Evolutionary conservation across 2,797 vertebrate species (phyloP).

Genomic region (Oophaga sylvatica): DNA sequence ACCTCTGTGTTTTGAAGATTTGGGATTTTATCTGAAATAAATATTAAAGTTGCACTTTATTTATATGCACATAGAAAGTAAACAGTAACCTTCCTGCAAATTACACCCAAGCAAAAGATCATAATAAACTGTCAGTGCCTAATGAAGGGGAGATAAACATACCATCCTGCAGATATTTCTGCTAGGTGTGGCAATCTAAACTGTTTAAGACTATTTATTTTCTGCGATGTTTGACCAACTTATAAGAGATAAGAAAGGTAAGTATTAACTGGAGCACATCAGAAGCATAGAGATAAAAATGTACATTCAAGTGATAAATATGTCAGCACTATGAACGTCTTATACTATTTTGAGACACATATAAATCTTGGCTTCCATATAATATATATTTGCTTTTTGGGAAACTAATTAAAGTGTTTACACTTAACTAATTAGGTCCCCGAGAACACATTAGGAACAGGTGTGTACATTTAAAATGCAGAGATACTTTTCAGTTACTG

Average conservation of each 20-base stretch:
- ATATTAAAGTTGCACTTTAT: no score
- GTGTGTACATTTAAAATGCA: no score
- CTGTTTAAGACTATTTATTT: neutral
- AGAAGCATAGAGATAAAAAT: neutral
- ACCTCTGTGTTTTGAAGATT: no score
- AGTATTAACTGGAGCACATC: neutral
- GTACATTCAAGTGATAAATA: neutral
- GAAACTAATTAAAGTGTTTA: no score
- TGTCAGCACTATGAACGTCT: neutral
- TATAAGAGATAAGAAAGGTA: conserved; percentile 5
- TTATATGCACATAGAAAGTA: no score
- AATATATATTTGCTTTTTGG: no score
- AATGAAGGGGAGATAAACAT: neutral
- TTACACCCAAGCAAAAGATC: neutral
- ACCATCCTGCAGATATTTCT: neutral
- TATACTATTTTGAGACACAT: neutral
- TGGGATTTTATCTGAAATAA: no score
- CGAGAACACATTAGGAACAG: no score
- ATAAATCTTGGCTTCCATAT: neutral
- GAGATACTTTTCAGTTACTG: no score
- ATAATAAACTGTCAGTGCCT: neutral
- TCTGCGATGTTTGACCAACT: neutral
- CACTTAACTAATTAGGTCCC: no score
- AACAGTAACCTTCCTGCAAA: neutral
- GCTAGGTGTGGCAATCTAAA: neutral